Evolutionary conservation across 92 coral and sea anemone genomes (phyloP), one percentile per base, ranked within the genome.

Genomic region (Pocillopora grandis): DNA sequence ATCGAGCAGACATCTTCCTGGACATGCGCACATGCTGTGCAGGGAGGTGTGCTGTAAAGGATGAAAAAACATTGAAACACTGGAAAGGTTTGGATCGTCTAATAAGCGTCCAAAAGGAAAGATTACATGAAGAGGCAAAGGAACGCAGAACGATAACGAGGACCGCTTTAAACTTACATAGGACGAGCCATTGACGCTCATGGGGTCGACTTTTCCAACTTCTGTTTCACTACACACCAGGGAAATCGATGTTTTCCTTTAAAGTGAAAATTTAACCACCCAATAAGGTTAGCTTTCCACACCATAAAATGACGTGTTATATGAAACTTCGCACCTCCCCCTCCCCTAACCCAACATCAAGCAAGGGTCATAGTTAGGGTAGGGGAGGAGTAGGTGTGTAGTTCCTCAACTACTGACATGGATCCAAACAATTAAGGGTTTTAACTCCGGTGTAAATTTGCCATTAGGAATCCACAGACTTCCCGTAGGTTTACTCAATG

Each of bases 171-270:
- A 37, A 80, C 85, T 70, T 31, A 81, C 85, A 57, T 70, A 81
- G 48, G 64, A 36, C 31, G 66, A 71, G 57, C 69, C 36, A 16
- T 70, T 72, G 33, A 85, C 37, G 14, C 60, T 71, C 82, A 90
- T 82, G 17, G 80, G 75, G 55, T 86, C 93, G 12, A 90, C 89
- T 76, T 66, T 86, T 42, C 93, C 93, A 27, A 86, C 85, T 77
- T 83, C 87, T 0, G 67, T 60, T 7, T 65, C 72, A 55, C 74
- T 80, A 37, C 93, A 90, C 55, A 70, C 69, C 21, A 81, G 42
- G 35, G 85, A 42, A 81, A 81, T 81, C 10, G 60, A 12, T 49
- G 85, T 81, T 81, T 61, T 59, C 13, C 85, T 71, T 58, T 0
- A 21, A 18, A 71, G 1, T 59, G 18, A 12, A 69, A 58, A 67